Conservation (phyloP, 2,113 vertebrate species). For the Origma solitaria region DNA sequence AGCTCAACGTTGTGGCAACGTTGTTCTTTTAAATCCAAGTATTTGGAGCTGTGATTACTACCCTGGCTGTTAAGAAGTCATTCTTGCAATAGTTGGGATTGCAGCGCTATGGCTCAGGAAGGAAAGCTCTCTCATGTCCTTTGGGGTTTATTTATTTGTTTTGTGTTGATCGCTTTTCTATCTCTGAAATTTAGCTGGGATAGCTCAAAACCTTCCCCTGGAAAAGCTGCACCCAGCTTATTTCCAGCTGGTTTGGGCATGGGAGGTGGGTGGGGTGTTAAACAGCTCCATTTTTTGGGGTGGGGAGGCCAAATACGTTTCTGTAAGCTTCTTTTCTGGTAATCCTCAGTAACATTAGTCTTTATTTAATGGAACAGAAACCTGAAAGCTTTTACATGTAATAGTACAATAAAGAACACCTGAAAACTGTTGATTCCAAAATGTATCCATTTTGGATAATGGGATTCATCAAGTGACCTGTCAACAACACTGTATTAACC, state of each 20-base stretch:
- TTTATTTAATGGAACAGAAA: not conserved
- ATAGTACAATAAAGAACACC: not conserved
- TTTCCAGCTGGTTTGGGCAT: not conserved
- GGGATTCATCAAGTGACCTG: not conserved
- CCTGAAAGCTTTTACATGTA: not conserved
- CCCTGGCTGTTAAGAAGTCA: not conserved
- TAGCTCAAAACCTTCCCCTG: not conserved
- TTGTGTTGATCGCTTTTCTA: not conserved
- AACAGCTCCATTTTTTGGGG: accelerated
- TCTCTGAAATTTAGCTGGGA: not conserved
- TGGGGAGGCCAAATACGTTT: not conserved
- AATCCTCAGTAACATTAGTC: not conserved
- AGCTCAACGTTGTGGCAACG: not conserved
- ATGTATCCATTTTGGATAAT: not conserved
- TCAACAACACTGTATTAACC: not conserved
- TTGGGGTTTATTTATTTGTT: not conserved
- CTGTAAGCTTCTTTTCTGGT: not conserved
- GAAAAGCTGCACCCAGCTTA: not conserved
- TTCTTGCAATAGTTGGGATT: not conserved
- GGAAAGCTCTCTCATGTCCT: not conserved
- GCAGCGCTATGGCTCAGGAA: not conserved
- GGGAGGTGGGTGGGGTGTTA: not conserved
- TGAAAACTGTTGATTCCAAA: not conserved
- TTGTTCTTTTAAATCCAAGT: not conserved
- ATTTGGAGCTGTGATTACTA: not conserved